These are phyloP conservation scores for Gallinago jamesoni DNA, from an alignment of 2,113 vertebrate species.

Conservation along the genomic window DNA sequence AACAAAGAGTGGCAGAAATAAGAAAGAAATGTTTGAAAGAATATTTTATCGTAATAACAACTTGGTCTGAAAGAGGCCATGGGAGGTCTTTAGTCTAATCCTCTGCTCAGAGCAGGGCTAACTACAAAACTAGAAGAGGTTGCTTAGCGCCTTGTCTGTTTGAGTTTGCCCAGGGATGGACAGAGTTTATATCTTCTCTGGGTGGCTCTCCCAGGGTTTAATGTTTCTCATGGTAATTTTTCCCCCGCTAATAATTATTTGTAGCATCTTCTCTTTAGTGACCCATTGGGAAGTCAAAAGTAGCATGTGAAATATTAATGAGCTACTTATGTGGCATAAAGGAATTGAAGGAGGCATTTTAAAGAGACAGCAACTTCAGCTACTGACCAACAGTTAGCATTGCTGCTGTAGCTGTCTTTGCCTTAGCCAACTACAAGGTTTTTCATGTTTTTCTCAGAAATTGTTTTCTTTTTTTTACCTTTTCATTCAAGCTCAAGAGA, in stretches of 20 bases:
- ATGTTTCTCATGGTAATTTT: background rate
- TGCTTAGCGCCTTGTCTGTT: background rate
- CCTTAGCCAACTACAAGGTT: background rate
- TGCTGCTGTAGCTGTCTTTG: background rate
- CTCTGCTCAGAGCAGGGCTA: background rate
- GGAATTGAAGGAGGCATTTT: background rate
- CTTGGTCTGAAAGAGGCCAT: background rate
- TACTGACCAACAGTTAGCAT: background rate
- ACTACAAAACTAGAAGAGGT: background rate
- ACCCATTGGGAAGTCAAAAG: background rate
- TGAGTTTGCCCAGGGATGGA: background rate
- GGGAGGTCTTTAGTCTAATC: background rate
- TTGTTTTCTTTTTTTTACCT: background rate
- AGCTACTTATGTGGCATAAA: background rate
- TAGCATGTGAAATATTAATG: background rate
- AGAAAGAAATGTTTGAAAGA: background rate
- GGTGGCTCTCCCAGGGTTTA: background rate
- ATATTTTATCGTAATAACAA: background rate
- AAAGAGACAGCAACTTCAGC: background rate
- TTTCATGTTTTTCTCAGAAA: background rate
- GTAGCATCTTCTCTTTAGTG: rapidly evolving
- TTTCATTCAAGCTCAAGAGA: background rate
- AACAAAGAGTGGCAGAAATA: background rate
- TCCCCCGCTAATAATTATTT: rapidly evolving
- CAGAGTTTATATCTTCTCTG: background rate